A percentile compares a stretch with the other conserved stretches of the same genome.
Conservation (phyloP, 2,113 vertebrate genomes). For the Prolemur simus region DNA sequence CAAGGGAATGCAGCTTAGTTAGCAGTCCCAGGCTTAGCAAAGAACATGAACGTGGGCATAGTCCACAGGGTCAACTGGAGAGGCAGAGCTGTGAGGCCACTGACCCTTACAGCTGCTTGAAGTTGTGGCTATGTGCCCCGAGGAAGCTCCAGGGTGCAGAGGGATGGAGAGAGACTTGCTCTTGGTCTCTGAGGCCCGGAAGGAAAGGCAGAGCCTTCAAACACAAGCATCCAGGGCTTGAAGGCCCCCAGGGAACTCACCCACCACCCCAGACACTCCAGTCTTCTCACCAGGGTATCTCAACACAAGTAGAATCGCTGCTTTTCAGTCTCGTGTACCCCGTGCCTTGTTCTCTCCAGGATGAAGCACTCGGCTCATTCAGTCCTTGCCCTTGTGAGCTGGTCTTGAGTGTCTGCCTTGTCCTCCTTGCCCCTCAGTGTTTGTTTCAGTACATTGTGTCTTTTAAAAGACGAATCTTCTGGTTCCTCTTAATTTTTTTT, state of each 20-base stretch:
- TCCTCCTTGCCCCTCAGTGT: not conserved
- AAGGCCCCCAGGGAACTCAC: not conserved
- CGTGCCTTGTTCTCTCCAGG: not conserved
- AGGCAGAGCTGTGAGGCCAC: not conserved
- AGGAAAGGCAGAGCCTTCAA: not conserved
- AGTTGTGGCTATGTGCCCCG: conserved; percentile 36
- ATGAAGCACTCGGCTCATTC: not conserved
- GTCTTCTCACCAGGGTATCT: not conserved
- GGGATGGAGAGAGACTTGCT: not conserved
- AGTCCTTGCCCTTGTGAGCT: not conserved
- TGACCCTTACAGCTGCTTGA: conserved; percentile 11
- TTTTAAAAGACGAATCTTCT: not conserved
- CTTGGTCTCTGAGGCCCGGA: not conserved
- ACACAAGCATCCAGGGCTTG: not conserved
- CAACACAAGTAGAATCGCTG: not conserved
- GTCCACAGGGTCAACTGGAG: not conserved
- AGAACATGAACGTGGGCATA: not conserved
- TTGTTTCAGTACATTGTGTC: fast-evolving
- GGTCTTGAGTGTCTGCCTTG: not conserved
- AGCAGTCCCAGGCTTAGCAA: not conserved
- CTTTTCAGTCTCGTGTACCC: not conserved
- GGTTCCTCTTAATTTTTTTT: too few relatives aligned
- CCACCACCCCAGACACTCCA: too few relatives aligned
- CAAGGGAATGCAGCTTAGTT: conserved; percentile 4
- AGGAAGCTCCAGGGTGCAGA: conserved; percentile 18